Evolutionary conservation across 2,888 invertebrate species (phyloP), one percentile per base, ranked within the genome.

Genomic region (Acanthosoma haemorrhoidale): DNA sequence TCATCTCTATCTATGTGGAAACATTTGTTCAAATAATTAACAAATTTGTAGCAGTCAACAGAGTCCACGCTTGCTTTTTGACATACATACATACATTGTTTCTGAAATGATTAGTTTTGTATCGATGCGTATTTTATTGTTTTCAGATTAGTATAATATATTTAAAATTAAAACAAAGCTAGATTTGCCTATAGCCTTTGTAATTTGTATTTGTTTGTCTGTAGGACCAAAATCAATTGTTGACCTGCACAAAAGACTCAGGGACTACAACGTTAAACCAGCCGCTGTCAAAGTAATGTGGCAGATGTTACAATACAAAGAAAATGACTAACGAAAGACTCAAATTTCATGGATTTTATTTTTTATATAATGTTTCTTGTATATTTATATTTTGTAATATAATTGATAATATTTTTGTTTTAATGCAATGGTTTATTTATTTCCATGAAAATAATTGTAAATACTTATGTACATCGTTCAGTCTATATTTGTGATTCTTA

Each of bases 321-420:
- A 60, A 32, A 36, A 60, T 16, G 36, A 60, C 18, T 60, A 60
- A 36, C 38, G 51, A 51, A 51, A 1, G 21, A 51, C 5, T 1
- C 21, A 9, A 25, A 13, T 25, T 51, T 25, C n/a, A 36, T 60
- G 5, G 15, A 60, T 21, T 16, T 3, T 36, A 11, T 36, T 36
- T 11, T 51, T 51, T 43, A 25, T 25, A 25, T 25, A 25, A 51
- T 60, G 32, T 60, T 60, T 59, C n/a, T 51, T 51, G 51, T 51
- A 51, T 11, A 11, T 59, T 59, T 32, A 59, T 59, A 59, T 59
- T 59, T 31, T 60, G 60, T 60, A 34, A 60, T 60, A 36, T 60
- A 60, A 13, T 34, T 60, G 60, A 18, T 36, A 21, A 60, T 60
- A 36, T 60, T 34, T 60, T 59, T n/a, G n/a, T 31, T 60, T 32